Conservation (phyloP, 2,888 invertebrate species). For the Tetragonula carbonaria region DNA sequence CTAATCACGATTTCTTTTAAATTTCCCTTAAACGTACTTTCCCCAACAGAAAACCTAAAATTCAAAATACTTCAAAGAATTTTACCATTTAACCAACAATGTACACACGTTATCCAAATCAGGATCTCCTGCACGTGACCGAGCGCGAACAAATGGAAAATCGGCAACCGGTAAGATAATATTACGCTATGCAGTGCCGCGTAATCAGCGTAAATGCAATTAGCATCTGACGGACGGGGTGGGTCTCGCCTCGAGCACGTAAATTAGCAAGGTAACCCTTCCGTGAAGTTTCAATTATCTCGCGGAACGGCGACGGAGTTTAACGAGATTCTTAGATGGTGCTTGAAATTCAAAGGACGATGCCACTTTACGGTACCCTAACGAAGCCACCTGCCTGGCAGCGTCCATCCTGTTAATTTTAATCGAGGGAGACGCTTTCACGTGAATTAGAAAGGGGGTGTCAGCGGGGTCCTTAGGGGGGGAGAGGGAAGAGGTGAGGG, state of each 20-base stretch:
- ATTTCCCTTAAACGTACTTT: background rate
- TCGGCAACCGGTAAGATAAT: background rate
- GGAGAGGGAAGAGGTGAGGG: background rate
- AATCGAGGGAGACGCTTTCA: constrained; percentile 78
- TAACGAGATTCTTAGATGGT: constrained; percentile 61
- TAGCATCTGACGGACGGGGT: constrained; percentile 25
- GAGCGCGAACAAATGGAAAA: background rate
- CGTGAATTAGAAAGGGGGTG: constrained; percentile 76
- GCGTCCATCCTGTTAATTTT: constrained; percentile 77
- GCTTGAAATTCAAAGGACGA: constrained; percentile 72
- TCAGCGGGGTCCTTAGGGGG: background rate
- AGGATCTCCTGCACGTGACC: background rate
- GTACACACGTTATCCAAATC: background rate
- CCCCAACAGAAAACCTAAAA: background rate
- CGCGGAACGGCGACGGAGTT: constrained; percentile 49
- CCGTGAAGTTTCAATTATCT: constrained; percentile 60
- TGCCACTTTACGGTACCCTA: constrained; percentile 69
- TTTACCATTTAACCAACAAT: background rate
- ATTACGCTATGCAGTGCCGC: background rate
- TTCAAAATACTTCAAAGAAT: background rate
- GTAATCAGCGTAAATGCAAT: constrained; percentile 19
- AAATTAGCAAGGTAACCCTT: constrained; percentile 53
- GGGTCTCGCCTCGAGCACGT: constrained; percentile 19
- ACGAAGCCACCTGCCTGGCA: constrained; percentile 74
- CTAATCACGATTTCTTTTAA: background rate